These are phyloP conservation scores for Hafferia zeledoni DNA, from an alignment of 2,797 vertebrate genomes.

Conservation along the genomic window DNA sequence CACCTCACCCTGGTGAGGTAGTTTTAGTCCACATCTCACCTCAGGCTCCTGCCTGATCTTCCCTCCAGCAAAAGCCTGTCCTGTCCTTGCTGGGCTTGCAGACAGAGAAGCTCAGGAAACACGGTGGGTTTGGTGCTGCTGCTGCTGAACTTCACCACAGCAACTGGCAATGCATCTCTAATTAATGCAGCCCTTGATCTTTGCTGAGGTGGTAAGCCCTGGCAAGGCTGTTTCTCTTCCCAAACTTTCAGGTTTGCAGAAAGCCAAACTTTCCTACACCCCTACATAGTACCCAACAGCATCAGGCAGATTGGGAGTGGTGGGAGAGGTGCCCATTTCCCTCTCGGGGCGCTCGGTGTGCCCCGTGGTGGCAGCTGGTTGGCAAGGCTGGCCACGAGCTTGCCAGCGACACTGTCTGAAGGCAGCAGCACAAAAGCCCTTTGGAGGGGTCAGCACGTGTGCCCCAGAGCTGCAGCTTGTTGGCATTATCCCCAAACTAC, in stretches of 20 bases:
- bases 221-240: neutral
- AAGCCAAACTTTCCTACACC: neutral
- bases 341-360: accelerated
- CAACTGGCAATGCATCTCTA: neutral
- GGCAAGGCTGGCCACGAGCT: neutral
- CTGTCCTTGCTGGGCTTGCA: neutral
- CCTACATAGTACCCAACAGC: accelerated
- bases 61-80: neutral
- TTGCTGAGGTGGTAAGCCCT: neutral
- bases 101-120: neutral
- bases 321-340: accelerated
- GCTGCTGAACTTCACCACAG: neutral
- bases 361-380: neutral
- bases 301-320: accelerated
- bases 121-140: accelerated
- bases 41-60: neutral
- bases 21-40: neutral
- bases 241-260: neutral
- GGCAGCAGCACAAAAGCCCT: neutral
- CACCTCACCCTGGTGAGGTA: accelerated
- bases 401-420: neutral
- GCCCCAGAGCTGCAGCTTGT: neutral
- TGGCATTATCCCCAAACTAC: neutral
- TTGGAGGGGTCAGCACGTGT: neutral
- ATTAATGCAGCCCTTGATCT: neutral